These are phyloP conservation scores for Oreochromis aureus DNA, from an alignment of 2,113 vertebrate species.

Conservation along the genomic window DNA sequence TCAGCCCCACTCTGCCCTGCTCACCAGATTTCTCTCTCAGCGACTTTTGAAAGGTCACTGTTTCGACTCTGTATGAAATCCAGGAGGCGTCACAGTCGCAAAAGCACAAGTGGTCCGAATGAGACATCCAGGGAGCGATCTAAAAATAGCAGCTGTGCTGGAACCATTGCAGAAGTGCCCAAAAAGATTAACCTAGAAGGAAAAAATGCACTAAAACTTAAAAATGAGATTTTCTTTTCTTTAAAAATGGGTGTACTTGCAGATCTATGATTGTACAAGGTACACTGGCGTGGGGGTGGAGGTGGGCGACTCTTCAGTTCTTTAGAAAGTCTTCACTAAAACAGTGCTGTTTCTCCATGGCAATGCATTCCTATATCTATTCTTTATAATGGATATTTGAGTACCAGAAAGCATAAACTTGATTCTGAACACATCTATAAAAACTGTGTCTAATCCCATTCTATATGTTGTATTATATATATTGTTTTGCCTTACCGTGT, in stretches of 20 bases:
- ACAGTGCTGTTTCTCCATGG: neutral
- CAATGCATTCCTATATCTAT: neutral
- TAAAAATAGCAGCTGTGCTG: neutral
- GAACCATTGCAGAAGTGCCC: neutral
- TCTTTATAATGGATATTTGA: neutral
- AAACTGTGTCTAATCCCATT: neutral
- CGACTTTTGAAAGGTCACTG: neutral
- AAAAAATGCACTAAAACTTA: neutral
- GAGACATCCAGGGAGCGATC: neutral
- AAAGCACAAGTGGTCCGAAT: neutral
- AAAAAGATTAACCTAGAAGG: neutral
- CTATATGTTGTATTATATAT: neutral
- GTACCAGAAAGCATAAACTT: neutral
- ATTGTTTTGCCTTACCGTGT: neutral
- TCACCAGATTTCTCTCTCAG: neutral
- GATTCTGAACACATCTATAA: neutral
- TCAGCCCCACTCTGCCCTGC: neutral
- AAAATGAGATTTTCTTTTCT: neutral
- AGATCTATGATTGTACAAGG: neutral
- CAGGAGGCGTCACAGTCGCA: neutral
- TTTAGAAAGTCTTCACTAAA: neutral
- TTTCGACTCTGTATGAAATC: neutral
- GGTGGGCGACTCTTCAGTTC: neutral
- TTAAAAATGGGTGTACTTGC: neutral
- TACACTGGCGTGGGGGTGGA: neutral